Percentiles rank a stretch among this genome's conserved stretches.
Evolutionary conservation across 2,888 invertebrate species (phyloP).

Genomic region (Nycteola revayana): DNA sequence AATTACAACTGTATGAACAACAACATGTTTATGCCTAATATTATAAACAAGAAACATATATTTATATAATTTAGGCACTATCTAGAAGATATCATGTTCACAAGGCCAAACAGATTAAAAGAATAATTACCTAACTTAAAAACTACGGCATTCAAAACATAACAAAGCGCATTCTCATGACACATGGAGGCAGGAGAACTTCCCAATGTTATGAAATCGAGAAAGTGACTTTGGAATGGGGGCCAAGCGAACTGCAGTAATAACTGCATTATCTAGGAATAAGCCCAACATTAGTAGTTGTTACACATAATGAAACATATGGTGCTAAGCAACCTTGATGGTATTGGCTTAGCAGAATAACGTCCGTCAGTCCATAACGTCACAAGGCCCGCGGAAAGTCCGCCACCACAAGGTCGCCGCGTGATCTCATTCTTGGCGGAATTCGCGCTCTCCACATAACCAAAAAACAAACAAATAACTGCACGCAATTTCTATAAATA

Average conservation of each 20-base stretch:
- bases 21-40: no score
- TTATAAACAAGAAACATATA: no score
- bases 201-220: slow-evolving; percentile 40
- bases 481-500: slow-evolving; percentile 10
- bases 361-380: slow-evolving; percentile 54
- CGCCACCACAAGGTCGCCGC: slow-evolving; percentile 74
- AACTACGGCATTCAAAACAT: no score
- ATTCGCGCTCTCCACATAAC: slow-evolving; percentile 37
- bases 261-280: no score
- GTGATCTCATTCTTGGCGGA: slow-evolving; percentile 70
- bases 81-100: no score
- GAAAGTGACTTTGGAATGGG: slow-evolving; percentile 15
- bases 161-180: no score
- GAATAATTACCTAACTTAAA: no score
- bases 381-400: slow-evolving; percentile 57
- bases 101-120: no score
- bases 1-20: no score
- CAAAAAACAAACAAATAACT: slow-evolving; percentile 20
- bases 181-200: slow-evolving; percentile 32
- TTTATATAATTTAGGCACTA: no score
- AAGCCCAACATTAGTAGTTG: no score
- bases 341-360: slow-evolving; percentile 36
- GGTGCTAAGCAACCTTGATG: slow-evolving; percentile 27
- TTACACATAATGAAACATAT: slow-evolving; percentile 40
- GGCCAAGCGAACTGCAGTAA: no score